These are phyloP conservation scores for Xestia ashworthii DNA, from an alignment of 2,888 invertebrate genomes.

Conservation along the genomic window DNA sequence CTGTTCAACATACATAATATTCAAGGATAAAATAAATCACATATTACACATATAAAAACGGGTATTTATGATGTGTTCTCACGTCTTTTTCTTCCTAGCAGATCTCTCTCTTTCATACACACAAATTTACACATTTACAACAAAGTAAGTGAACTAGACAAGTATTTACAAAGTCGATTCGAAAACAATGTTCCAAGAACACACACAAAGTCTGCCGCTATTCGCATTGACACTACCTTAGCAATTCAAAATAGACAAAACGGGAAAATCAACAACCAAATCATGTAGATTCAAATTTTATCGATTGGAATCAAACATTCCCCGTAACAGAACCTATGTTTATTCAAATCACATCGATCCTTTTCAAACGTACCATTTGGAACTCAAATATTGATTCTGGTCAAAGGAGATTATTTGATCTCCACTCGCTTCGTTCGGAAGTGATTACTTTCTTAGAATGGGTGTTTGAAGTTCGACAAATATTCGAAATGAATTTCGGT, in stretches of 20 bases:
- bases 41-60: no score
- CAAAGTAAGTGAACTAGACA: background rate
- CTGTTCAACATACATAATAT: no score
- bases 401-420: conserved; percentile 83
- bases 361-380: conserved; percentile 75
- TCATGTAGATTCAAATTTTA: conserved; percentile 70
- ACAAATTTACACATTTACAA: background rate
- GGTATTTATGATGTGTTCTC: no score
- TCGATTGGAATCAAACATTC: conserved; percentile 69
- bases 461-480: conserved; percentile 67
- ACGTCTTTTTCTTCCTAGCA: background rate
- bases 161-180: conserved; percentile 17
- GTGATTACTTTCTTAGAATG: conserved; percentile 78
- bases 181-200: conserved; percentile 45
- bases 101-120: background rate
- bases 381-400: conserved; percentile 80
- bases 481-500: conserved; percentile 54
- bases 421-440: conserved; percentile 76
- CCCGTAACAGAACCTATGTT: conserved; percentile 73
- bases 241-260: conserved; percentile 61
- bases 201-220: conserved; percentile 34
- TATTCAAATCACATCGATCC: conserved; percentile 81
- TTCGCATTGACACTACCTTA: conserved; percentile 52
- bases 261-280: conserved; percentile 62
- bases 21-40: no score